Percentiles rank a stretch among this genome's conserved stretches.
phyloP scores from a whole-genome alignment of 2,797 vertebrate genomes.

The Setipinna tenuifilis region DNA sequence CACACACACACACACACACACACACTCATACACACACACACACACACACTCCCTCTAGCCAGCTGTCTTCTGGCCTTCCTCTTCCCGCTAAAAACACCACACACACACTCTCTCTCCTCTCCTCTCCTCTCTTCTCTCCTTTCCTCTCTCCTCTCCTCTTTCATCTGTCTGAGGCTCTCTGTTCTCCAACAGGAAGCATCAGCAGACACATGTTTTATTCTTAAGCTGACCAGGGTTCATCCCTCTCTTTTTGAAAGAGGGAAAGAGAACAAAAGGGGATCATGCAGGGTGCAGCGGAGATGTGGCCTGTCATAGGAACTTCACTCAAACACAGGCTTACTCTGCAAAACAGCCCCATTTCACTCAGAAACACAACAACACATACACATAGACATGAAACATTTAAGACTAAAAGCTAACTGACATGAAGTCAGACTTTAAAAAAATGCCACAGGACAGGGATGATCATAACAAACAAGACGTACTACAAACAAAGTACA shows the following conservation, averaged over 20 bases:
- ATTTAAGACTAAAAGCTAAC: neutral
- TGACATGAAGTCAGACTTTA: neutral
- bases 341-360: neutral
- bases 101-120: slow-evolving; percentile 35
- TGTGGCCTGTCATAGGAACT: slow-evolving; percentile 1
- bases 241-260: slow-evolving; percentile 20
- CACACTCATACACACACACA: too few species aligned
- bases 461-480: neutral
- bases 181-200: slow-evolving; percentile 42
- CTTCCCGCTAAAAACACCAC: slow-evolving; percentile 54
- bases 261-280: slow-evolving; percentile 37
- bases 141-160: slow-evolving; percentile 38
- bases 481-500: neutral
- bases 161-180: slow-evolving; percentile 30
- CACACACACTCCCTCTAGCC: neutral
- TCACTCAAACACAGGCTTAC: neutral
- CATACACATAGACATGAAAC: neutral
- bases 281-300: neutral
- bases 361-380: neutral
- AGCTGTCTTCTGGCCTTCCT: neutral
- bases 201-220: slow-evolving; percentile 34
- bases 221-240: slow-evolving; percentile 28
- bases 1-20: too few species aligned
- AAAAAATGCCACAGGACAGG: neutral
- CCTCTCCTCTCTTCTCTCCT: slow-evolving; percentile 38